Evolutionary conservation across 64 coral and sea anemone genomes (phyloP), one percentile per base, ranked within the genome.

Genomic region (Acropora yongei): DNA sequence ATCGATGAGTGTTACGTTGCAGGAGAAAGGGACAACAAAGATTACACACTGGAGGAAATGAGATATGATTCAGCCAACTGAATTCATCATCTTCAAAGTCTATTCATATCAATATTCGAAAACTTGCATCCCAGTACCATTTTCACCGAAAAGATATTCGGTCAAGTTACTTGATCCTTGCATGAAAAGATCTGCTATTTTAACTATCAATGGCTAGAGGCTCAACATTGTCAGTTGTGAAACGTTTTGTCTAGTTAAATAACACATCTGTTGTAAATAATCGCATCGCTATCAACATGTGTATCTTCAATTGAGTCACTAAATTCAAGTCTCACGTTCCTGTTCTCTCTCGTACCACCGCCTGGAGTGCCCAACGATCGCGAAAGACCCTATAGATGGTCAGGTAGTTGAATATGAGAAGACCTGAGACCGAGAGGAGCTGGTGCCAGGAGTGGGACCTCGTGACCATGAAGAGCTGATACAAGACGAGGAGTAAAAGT

Each of bases 321-420:
- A 49, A 30, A n/a, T 85, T 46, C n/a, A 44, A 43, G 47, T 8
- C 72, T 79, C 76, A 61, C 14, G 76, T 87, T 65, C 77, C 91
- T 7, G 82, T 71, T 48, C 60, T 93, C 53, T 93, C 72, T 57
- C 47, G 77, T 3, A 97, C 92, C 44, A 93, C 88, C 16, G 79
- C 89, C 88, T 97, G 95, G n/a, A 97, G 89, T 72, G 95, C 92
- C 97, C 97, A 99, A 41, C 97, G 97, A 80, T 99, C 97, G 50
- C 97, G 85, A 47, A 96, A 80, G 41, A 99, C 83, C 76, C 94
- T 93, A 68, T 93, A 99, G 10, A 99, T 94, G 40, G 92, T 92
- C 87, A 91, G 78, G 84, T 99, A 99, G 79, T 99, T 99, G 57
- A 99, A 96, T 50, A 86, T 45, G n/a, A 99, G 89, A 11, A 95